These are phyloP conservation scores for Choristoneura rosaceana DNA, from an alignment of 2,888 invertebrate genomes.

Conservation along the genomic window DNA sequence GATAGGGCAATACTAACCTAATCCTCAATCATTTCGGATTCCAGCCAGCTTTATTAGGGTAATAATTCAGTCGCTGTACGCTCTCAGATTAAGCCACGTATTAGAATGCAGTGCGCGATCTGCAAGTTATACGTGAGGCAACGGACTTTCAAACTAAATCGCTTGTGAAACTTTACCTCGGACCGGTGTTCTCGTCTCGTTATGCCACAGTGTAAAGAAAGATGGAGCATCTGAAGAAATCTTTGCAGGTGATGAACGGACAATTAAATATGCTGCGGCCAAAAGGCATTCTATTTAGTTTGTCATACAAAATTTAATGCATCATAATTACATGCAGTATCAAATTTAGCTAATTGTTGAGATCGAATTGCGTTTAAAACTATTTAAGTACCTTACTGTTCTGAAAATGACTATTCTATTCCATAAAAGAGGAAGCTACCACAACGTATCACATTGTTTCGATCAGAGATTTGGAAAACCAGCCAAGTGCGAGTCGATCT, in stretches of 20 bases:
- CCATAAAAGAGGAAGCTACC: too few species aligned
- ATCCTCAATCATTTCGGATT: background rate
- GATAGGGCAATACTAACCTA: background rate
- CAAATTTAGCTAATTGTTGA: too few species aligned
- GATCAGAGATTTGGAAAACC: too few species aligned
- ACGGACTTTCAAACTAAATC: slow-evolving; percentile 64
- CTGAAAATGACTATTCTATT: too few species aligned
- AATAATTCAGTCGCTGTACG: slow-evolving; percentile 28
- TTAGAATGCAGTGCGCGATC: slow-evolving; percentile 52
- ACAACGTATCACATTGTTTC: too few species aligned
- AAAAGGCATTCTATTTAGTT: background rate
- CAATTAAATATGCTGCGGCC: background rate
- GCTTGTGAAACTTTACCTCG: slow-evolving; percentile 58
- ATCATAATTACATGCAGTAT: too few species aligned
- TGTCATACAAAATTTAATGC: background rate
- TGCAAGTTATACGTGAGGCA: slow-evolving; percentile 59
- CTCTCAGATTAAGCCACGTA: slow-evolving; percentile 38
- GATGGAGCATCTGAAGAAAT: slow-evolving; percentile 14
- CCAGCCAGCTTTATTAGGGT: slow-evolving; percentile 11
- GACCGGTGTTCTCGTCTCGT: slow-evolving; percentile 43
- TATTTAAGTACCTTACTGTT: too few species aligned
- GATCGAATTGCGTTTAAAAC: too few species aligned
- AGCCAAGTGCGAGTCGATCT: too few species aligned
- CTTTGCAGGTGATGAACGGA: background rate
- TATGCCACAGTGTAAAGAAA: slow-evolving; percentile 32